phyloP scores from a whole-genome alignment of 2,797 vertebrate genomes.

The Nyctalus aviator region DNA sequence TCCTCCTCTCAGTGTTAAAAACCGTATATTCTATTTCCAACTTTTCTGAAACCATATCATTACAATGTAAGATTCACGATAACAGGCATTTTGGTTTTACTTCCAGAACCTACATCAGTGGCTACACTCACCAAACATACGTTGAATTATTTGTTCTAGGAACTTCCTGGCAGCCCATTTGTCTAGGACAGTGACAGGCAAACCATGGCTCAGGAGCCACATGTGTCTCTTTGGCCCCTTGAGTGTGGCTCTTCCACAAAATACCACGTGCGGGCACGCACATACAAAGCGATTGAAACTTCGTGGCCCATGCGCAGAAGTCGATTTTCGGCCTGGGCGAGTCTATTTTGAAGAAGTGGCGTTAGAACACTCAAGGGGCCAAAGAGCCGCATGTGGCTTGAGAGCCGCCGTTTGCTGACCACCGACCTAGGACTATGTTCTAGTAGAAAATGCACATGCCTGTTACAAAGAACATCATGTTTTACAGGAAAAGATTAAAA shows the following conservation, averaged over 20 bases:
- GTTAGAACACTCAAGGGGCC: too few relatives aligned
- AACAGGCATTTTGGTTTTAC: neutral
- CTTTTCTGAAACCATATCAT: neutral
- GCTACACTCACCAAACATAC: neutral
- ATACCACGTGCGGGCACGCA: too few relatives aligned
- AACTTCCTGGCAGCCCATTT: neutral
- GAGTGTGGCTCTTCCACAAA: too few relatives aligned
- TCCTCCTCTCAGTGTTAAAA: slow-evolving; percentile 1
- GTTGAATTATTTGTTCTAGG: neutral
- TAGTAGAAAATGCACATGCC: neutral
- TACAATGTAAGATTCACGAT: neutral
- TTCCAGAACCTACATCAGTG: neutral
- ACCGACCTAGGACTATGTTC: neutral
- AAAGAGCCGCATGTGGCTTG: too few relatives aligned
- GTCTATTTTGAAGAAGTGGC: too few relatives aligned
- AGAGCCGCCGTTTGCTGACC: too few relatives aligned
- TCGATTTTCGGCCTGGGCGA: too few relatives aligned
- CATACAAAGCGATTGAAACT: too few relatives aligned
- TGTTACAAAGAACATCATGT: neutral
- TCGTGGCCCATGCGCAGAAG: too few relatives aligned
- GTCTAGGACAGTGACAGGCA: neutral
- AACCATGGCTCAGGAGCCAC: too few relatives aligned
- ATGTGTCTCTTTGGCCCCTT: too few relatives aligned
- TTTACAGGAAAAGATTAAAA: slow-evolving; percentile 46
- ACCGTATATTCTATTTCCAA: neutral